Base-by-base conservation (phyloP, 2,888 invertebrate species). In the Chydorus sphaericus region DNA sequence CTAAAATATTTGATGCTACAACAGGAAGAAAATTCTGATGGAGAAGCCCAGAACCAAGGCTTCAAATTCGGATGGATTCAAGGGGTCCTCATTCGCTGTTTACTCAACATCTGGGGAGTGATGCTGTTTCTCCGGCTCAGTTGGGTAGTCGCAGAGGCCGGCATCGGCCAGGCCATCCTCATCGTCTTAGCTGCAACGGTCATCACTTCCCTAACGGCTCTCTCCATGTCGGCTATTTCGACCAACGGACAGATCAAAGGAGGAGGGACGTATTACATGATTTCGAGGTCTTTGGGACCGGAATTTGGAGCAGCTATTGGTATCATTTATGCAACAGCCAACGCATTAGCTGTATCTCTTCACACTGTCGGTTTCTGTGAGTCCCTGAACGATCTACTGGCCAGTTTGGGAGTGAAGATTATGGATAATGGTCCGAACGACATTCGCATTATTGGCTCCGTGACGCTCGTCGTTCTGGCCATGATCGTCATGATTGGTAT, bases 71-170 rank as follows among this genome's bases (percentile, higher is more conserved):
- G 75, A 55, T 76, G 75, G 75, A 70, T 76, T 57, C 69, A 73
- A 62, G 77, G 76, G 7, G 76, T 77, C 8, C 60, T 73, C 71
- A 67, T 75, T 61, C 65, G 76, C 67, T 77, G 77, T 68, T 80
- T 97, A 48, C 82, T 97, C 66, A 97, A 97, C 72, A 97, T 97
- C 67, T 97, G 93, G 87, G 97, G 97, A 55, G 97, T 97, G 62
- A 98, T 98, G 94, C 79, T 98, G 61, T 98, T 98, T 73, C 78
- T 97, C 63, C 83, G 96, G 55, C 77, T 98, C 66, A 88, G 94
- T 39, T 98, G 98, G 98, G 90, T 97, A 60, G 90, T 96, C 49
- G 89, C 88, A 31, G 90, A 96, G 69, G 84, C 94, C 3, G 96
- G 96, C 58, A 81, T 94, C 62, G 78, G 86, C 23, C 48, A 52